phyloP scores from a whole-genome alignment of 2,113 vertebrate genomes.

The Cichladusa arquata region DNA sequence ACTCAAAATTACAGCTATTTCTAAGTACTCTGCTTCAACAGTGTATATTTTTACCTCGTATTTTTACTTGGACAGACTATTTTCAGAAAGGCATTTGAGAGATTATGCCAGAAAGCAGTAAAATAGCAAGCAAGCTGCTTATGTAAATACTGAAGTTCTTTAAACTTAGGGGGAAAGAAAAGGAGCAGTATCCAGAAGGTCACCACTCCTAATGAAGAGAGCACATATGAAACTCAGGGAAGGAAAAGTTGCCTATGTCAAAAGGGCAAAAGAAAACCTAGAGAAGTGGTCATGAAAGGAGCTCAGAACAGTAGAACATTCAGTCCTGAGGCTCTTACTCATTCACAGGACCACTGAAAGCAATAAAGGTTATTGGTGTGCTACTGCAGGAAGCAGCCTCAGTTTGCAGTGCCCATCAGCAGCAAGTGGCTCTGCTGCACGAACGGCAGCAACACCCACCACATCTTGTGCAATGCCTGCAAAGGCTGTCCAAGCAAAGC shows the following conservation, averaged over 20 bases:
- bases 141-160: not conserved
- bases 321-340: not conserved
- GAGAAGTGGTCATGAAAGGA: not conserved
- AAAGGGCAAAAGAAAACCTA: not conserved
- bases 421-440: not conserved
- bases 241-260: not conserved
- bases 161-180: not conserved
- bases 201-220: not conserved
- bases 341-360: not conserved
- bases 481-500: not conserved
- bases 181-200: not conserved
- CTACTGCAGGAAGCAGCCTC: not conserved
- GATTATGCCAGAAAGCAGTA: slow-evolving; percentile 30
- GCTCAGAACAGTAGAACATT: not conserved
- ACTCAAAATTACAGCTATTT: slow-evolving; percentile 26
- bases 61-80: slow-evolving; percentile 17
- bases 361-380: not conserved
- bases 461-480: not conserved
- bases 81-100: slow-evolving; percentile 10
- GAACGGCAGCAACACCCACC: not conserved
- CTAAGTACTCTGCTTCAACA: not conserved
- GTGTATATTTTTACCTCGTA: slow-evolving; percentile 33
- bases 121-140: not conserved
- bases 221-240: not conserved
- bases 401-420: not conserved